A percentile compares a stretch with the other conserved stretches of the same genome.
Conservation (phyloP, 1,140 invertebrate species). For the Drosophila pandora region DNA sequence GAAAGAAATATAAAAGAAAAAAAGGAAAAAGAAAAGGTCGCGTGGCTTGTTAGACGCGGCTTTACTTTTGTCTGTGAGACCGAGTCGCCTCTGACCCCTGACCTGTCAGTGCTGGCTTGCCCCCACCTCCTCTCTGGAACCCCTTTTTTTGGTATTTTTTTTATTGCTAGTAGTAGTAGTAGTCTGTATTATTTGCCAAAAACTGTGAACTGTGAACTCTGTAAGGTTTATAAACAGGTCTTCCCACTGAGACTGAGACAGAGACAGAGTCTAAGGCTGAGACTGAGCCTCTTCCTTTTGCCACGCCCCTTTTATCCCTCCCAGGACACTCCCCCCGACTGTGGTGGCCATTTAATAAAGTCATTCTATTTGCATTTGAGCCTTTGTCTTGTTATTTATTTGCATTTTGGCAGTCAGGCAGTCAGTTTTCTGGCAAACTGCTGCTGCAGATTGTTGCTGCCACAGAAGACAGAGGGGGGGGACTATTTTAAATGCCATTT, state of each 20-base stretch:
- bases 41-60: constrained; percentile 41
- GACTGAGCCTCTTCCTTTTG: background rate
- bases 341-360: constrained; percentile 65
- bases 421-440: background rate
- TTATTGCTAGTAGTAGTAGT: no score
- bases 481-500: constrained; percentile 78
- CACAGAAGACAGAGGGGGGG: constrained; percentile 14
- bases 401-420: constrained; percentile 40
- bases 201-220: constrained; percentile 26
- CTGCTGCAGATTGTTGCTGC: constrained; percentile 35
- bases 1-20: constrained; percentile 3
- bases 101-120: background rate
- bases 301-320: background rate
- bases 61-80: constrained; percentile 12
- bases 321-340: background rate
- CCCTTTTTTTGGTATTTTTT: no score
- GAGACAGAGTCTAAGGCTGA: background rate
- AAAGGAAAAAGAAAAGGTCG: constrained; percentile 47
- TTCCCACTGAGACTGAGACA: background rate
- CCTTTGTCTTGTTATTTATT: constrained; percentile 77
- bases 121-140: background rate
- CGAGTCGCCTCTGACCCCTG: background rate
- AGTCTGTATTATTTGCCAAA: constrained; percentile 39
- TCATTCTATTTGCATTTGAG: constrained; percentile 79
- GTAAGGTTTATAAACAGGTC: constrained; percentile 30